Base-by-base conservation (phyloP, 2,113 vertebrate genomes). In the Callaeas wilsoni region DNA sequence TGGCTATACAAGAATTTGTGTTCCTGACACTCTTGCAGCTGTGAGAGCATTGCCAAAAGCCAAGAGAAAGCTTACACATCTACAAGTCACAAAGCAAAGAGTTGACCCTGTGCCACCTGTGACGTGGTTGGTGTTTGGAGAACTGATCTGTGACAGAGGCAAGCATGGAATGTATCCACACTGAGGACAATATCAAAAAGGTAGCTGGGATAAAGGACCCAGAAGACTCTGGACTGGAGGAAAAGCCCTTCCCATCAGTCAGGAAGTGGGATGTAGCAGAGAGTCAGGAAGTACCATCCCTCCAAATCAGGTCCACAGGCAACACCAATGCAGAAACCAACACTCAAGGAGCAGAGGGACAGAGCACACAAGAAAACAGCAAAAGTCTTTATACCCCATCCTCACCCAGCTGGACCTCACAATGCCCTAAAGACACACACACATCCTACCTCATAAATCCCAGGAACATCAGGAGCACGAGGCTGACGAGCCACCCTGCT, bases 401-500 rank as follows among this genome's bases (percentile, higher is more conserved):
- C 57, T 74, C 26, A 59, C 13, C 9, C 17, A 62, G 4, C 26
- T 12, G 41, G 82, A 13, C 3, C 4, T 44, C 59, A 22, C 47
- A 53, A 1, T 2, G 20, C 27, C 29, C n/a, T 55, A 14, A 13
- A 79, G 44, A 87, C 13, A 85, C 22, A 12, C 5, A 29, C 41
- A 32, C 32, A 0, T 90, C 98, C 97, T 94, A 99, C 99, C 99
- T 99, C 99, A 99, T 99, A 78, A 99, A 99, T 10, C 98, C 98
- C 89, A 99, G 96, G 94, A 99, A 98, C 85, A 98, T 92, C 60
- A 99, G 98, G 79, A 99, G 98, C 6, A 98, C 8, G 4, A 99
- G 95, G 96, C 99, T 99, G 96, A 99, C 98, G 2, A 98, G 98
- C 99, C 99, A 99, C 11, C 99, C 99, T 0, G 99, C 99, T 0